These are phyloP conservation scores for Polydrusus tereticollis DNA, from an alignment of 2,888 invertebrate genomes.

Conservation along the genomic window DNA sequence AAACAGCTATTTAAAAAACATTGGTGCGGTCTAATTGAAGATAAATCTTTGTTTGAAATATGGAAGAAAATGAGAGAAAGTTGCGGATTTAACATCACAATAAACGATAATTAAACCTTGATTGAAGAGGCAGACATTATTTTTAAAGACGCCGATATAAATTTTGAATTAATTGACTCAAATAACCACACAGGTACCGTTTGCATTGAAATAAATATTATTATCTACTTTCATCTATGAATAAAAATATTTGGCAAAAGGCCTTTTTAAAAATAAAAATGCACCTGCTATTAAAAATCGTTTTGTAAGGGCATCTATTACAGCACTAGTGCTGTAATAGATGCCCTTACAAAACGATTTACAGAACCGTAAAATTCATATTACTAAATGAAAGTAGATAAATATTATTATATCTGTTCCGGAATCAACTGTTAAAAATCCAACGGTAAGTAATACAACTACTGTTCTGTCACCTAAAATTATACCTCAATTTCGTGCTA, in stretches of 20 bases:
- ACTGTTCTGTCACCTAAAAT: background rate
- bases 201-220: background rate
- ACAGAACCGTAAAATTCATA: no score
- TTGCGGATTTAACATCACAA: background rate
- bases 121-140: conserved; percentile 4
- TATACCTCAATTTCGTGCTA: background rate
- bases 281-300: no score
- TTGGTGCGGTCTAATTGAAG: background rate
- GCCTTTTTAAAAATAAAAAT: no score
- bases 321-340: no score
- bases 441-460: no score
- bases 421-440: no score
- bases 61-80: conserved; percentile 10
- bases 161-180: background rate
- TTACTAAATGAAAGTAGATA: no score
- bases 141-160: background rate
- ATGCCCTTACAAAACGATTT: no score
- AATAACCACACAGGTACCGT: background rate
- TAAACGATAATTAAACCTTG: background rate
- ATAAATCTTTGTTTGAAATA: conserved; percentile 7
- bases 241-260: no score
- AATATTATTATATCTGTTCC: background rate
- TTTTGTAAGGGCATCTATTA: no score
- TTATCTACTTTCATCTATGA: no score
- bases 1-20: no score